Percentiles rank a stretch among this genome's conserved stretches.
These are phyloP conservation scores for Indri indri DNA, from an alignment of 2,113 vertebrate species.

Conservation along the genomic window DNA sequence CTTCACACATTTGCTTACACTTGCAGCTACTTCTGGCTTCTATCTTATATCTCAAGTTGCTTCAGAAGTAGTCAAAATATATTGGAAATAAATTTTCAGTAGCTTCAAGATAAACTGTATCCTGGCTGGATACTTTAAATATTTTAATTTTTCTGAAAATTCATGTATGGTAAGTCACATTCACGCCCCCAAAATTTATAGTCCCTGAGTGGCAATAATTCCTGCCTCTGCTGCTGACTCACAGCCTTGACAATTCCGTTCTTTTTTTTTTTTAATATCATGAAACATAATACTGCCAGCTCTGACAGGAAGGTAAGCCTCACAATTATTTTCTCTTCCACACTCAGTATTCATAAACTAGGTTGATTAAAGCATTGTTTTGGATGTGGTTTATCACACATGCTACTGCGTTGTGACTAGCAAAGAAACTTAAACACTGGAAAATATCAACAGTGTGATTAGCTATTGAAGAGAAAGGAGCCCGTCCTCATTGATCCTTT, in stretches of 20 bases:
- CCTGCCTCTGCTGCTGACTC: conserved; percentile 45
- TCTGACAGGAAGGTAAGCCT: conserved; percentile 27
- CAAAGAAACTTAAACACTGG: not conserved
- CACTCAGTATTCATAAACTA: conserved; percentile 32
- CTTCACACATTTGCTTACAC: not conserved
- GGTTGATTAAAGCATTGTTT: conserved; percentile 15
- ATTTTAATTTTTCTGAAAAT: conserved; percentile 71
- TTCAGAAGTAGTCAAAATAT: conserved; percentile 25
- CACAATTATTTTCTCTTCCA: conserved; percentile 28
- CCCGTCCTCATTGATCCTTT: not conserved
- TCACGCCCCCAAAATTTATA: conserved; percentile 65
- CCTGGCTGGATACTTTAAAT: conserved; percentile 42
- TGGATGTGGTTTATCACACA: not conserved
- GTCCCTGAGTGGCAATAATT: conserved; percentile 57
- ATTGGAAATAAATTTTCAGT: conserved; percentile 53
- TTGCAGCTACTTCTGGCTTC: not conserved
- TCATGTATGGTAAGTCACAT: conserved; percentile 64
- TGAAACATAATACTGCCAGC: conserved; percentile 50
- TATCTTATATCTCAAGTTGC: not conserved
- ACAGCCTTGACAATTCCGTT: conserved; percentile 35
- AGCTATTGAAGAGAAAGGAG: not conserved
- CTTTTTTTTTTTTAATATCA: conserved; percentile 36
- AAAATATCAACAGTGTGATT: conserved; percentile 35
- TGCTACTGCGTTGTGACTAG: not conserved
- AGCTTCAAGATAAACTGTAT: conserved; percentile 36